A percentile compares a stretch with the other conserved stretches of the same genome.
Conservation (phyloP, 2,113 vertebrate genomes). For the Poeciliopsis retropinna region DNA sequence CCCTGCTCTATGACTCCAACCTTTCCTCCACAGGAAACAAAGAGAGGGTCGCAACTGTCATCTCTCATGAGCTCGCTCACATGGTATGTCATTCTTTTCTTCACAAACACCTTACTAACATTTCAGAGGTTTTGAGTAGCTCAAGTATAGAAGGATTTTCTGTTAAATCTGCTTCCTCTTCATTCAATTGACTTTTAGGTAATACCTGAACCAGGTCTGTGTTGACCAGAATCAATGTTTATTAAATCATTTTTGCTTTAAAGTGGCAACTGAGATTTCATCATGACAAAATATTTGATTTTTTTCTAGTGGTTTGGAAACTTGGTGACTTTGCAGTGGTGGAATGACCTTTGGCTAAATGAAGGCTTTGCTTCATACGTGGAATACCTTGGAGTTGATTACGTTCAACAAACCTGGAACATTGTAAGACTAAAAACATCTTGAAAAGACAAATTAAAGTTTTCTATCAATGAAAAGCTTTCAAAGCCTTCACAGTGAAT, state of each 20-base stretch:
- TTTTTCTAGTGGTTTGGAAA: constrained; percentile 93
- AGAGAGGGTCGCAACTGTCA: constrained; percentile 84
- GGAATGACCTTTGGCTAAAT: constrained; percentile 96
- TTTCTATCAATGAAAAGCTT: neutral
- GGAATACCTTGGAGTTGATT: constrained; percentile 87
- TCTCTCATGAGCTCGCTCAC: constrained; percentile 92
- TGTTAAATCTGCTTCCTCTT: neutral
- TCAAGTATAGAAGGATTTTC: neutral
- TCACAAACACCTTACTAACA: neutral
- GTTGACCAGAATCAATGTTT: constrained; percentile 7
- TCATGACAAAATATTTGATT: neutral
- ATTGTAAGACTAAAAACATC: constrained; percentile 79
- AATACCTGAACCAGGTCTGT: neutral
- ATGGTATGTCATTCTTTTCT: constrained; percentile 81
- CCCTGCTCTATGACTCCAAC: constrained; percentile 78
- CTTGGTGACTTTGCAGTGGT: constrained; percentile 92
- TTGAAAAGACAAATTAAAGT: neutral
- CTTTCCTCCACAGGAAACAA: constrained; percentile 89
- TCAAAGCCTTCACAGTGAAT: neutral
- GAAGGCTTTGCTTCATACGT: constrained; percentile 95
- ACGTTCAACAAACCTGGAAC: constrained; percentile 80
- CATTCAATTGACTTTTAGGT: neutral
- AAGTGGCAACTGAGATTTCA: neutral
- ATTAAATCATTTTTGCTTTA: neutral
- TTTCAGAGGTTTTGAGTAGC: neutral